These are phyloP conservation scores for Cryptus viduatorius DNA, from an alignment of 2,888 invertebrate genomes.

Conservation along the genomic window DNA sequence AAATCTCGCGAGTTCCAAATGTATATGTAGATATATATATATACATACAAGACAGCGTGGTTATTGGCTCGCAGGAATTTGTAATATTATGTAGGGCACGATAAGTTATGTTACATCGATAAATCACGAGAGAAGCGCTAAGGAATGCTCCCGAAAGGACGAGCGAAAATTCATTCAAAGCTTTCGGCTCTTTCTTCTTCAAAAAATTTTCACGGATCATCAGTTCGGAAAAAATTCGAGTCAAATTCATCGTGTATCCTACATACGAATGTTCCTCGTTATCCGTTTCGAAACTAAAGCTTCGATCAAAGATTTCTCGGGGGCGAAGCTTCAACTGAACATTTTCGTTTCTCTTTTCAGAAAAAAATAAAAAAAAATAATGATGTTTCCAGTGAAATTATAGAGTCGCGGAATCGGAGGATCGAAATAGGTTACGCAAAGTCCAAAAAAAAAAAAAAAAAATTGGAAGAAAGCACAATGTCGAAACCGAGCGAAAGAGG, in stretches of 20 bases:
- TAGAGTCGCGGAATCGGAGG: background rate
- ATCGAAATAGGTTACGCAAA: background rate
- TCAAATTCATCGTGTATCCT: no score
- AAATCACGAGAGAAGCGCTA: background rate
- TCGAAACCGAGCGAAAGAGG: background rate
- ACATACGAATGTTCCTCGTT: no score
- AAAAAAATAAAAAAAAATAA: background rate
- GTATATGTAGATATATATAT: background rate
- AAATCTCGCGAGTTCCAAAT: background rate
- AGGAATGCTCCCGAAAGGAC: background rate
- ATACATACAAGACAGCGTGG: background rate
- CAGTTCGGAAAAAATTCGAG: no score
- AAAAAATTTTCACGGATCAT: background rate
- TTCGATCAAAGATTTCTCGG: no score
- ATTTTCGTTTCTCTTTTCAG: background rate
- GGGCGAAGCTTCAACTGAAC: background rate
- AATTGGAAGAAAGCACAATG: background rate
- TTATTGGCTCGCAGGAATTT: constrained; percentile 13
- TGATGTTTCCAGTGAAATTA: background rate
- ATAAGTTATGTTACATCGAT: background rate
- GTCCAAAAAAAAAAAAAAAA: background rate
- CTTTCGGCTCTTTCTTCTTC: background rate
- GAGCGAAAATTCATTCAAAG: background rate
- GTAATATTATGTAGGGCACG: constrained; percentile 2
- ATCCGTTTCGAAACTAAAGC: no score